Evolutionary conservation across 2,113 vertebrate genomes (phyloP).

Genomic region (Rattus rattus): DNA sequence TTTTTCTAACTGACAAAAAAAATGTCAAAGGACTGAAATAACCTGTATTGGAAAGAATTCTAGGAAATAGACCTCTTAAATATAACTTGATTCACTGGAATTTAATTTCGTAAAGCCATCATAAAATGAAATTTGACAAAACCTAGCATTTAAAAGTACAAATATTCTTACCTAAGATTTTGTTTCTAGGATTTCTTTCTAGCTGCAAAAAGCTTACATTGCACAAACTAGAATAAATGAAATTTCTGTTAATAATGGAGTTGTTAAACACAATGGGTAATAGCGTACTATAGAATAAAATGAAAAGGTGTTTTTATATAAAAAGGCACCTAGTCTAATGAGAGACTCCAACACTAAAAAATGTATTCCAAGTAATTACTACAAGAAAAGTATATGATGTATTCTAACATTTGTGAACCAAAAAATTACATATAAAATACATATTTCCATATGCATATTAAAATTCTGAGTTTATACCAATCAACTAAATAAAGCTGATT

Average conservation of each 20-base stretch:
- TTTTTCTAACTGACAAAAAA: slow-evolving; percentile 38
- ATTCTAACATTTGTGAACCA: not conserved
- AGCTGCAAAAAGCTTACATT: not conserved
- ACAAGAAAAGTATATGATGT: not conserved
- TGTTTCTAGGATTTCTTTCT: slow-evolving; percentile 10
- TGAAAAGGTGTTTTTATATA: not conserved
- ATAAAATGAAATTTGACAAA: slow-evolving; percentile 30
- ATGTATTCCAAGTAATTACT: slow-evolving; percentile 9
- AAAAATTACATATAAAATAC: not conserved
- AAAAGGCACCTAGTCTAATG: not conserved
- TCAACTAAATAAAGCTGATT: not conserved
- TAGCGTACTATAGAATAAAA: not conserved
- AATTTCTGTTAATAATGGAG: slow-evolving; percentile 31
- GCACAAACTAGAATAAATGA: not conserved
- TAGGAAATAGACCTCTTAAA: slow-evolving; percentile 22
- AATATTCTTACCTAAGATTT: not conserved
- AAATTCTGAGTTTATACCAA: slow-evolving; percentile 31
- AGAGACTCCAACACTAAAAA: not conserved
- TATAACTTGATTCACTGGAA: not conserved
- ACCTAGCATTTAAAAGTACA: slow-evolving; percentile 12
- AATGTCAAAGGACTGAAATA: slow-evolving; percentile 12
- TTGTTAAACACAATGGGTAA: slow-evolving; percentile 4
- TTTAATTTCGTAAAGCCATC: not conserved
- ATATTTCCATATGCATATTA: not conserved
- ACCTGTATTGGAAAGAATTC: not conserved